A percentile compares a stretch with the other conserved stretches of the same genome.
These are phyloP conservation scores for Gandaritis pyraliata DNA, from an alignment of 2,888 invertebrate species.

Conservation along the genomic window DNA sequence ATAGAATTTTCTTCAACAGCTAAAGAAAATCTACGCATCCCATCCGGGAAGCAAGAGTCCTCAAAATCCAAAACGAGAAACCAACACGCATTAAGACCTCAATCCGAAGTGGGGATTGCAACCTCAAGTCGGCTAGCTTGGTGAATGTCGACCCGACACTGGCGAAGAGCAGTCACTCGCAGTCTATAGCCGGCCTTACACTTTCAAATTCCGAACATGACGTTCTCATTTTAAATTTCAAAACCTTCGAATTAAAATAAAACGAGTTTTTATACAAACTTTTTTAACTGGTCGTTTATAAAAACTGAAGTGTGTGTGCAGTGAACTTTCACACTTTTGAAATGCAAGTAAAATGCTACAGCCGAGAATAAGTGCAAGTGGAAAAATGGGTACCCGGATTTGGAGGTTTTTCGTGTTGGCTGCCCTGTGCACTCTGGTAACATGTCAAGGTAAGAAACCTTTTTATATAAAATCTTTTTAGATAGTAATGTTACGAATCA, in stretches of 20 bases:
- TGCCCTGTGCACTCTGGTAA: slow-evolving; percentile 57
- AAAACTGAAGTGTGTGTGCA: slow-evolving; percentile 49
- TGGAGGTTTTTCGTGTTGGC: slow-evolving; percentile 58
- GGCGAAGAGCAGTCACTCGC: slow-evolving; percentile 33
- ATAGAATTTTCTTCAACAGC: slow-evolving; percentile 10
- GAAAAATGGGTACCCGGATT: slow-evolving; percentile 60
- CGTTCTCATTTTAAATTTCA: slow-evolving; percentile 28
- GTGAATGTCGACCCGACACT: slow-evolving; percentile 36
- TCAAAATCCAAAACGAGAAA: slow-evolving; percentile 43
- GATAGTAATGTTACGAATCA: slow-evolving; percentile 12
- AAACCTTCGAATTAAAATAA: slow-evolving; percentile 14
- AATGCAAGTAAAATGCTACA: slow-evolving; percentile 71
- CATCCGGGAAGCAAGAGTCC: slow-evolving; percentile 42
- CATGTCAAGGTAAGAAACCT: slow-evolving; percentile 75
- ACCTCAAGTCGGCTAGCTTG: slow-evolving; percentile 20
- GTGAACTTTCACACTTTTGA: slow-evolving; percentile 58
- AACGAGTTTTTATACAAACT: slow-evolving; percentile 1
- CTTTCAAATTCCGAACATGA: slow-evolving; percentile 41
- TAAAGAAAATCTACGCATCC: slow-evolving; percentile 31
- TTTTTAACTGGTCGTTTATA: not conserved
- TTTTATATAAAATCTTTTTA: slow-evolving; percentile 33
- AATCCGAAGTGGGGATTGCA: slow-evolving; percentile 39
- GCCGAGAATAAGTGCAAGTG: slow-evolving; percentile 73
- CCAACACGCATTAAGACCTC: slow-evolving; percentile 39
- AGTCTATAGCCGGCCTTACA: slow-evolving; percentile 32